Base-by-base conservation (phyloP, 2,113 vertebrate species). In the Cephalopholis sonnerati region DNA sequence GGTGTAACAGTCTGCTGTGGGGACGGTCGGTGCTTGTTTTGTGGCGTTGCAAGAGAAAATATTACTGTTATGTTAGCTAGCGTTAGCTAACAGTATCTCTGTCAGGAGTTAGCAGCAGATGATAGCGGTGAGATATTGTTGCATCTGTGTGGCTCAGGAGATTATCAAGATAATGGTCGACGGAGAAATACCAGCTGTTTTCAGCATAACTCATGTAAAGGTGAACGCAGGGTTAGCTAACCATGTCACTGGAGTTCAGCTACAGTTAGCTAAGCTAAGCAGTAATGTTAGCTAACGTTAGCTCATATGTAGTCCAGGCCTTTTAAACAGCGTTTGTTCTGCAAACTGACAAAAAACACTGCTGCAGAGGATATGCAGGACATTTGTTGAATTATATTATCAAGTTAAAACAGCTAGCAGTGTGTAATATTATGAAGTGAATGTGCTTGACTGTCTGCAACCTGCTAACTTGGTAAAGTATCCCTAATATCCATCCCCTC, bases 251-350 rank as follows among this genome's bases (percentile, higher is more conserved):
- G n/a, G 18, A 66, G 55, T 62, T 10, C 25, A 44, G 27, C 44
- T 36, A 29, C 10, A 63, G 68, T 32, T 32, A 59, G 89, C 87
- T 39, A 66, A 61, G 74, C 83, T 82, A 83, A 69, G 27, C 61
- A 73, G 62, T 29, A 48, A 27, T 61, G 82, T 58, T 67, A 82
- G 90, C 89, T 87, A 85, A 78, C 71, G 77, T 73, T 92, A 88
- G 77, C 77, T 64, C 7, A 11, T 24, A 13, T 46, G 25, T 7
- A 61, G 59, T 27, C 7, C 55, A 70, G 91, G 87, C 86, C 89
- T 65, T 58, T 88, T 69, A 46, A 53, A 72, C 32, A 55, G 16
- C 4, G 44, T 41, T 32, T 61, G 20, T 25, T 66, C n/a, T 22
- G 0, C 4, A 74, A 25, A 24, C 44, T 3, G 16, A 66, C n/a